Evolutionary conservation across 1,140 invertebrate genomes (phyloP).

Genomic region (Patella vulgata): DNA sequence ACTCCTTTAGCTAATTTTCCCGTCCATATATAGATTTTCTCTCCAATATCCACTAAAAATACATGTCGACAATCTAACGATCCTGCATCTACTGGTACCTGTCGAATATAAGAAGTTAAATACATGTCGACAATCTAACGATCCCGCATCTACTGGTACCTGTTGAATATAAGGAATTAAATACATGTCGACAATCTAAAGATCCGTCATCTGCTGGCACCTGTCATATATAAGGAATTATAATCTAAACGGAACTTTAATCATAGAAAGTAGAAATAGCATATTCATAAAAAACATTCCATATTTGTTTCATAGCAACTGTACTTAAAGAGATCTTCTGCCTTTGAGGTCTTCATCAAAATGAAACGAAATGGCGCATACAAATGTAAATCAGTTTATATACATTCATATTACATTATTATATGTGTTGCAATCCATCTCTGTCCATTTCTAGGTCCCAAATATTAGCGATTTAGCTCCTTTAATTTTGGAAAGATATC

Average conservation of each 20-base stretch:
- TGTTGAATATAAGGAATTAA: slow-evolving; percentile 64
- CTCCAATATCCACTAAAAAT: slow-evolving; percentile 90
- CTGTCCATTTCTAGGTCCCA: too few relatives aligned
- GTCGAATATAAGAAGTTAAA: slow-evolving; percentile 70
- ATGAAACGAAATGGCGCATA: too few relatives aligned
- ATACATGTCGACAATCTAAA: slow-evolving; percentile 92
- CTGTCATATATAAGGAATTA: slow-evolving; percentile 43
- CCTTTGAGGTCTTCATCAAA: too few relatives aligned
- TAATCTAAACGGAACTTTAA: neutral
- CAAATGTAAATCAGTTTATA: too few relatives aligned
- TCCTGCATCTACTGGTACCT: slow-evolving; percentile 69
- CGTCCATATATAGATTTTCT: slow-evolving; percentile 88
- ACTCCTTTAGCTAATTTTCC: slow-evolving; percentile 93
- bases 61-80: slow-evolving; percentile 92
- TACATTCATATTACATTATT: too few relatives aligned
- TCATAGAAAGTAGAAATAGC: neutral
- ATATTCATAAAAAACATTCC: neutral
- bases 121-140: slow-evolving; percentile 90
- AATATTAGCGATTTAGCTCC: too few relatives aligned
- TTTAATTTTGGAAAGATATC: too few relatives aligned
- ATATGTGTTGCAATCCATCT: too few relatives aligned
- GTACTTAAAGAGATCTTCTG: too few relatives aligned
- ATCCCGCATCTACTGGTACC: slow-evolving; percentile 71
- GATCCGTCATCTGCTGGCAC: slow-evolving; percentile 72
- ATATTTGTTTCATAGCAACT: too few relatives aligned